Conservation (phyloP, 2,888 invertebrate genomes). For the Rhimphoctona megacephalus region DNA sequence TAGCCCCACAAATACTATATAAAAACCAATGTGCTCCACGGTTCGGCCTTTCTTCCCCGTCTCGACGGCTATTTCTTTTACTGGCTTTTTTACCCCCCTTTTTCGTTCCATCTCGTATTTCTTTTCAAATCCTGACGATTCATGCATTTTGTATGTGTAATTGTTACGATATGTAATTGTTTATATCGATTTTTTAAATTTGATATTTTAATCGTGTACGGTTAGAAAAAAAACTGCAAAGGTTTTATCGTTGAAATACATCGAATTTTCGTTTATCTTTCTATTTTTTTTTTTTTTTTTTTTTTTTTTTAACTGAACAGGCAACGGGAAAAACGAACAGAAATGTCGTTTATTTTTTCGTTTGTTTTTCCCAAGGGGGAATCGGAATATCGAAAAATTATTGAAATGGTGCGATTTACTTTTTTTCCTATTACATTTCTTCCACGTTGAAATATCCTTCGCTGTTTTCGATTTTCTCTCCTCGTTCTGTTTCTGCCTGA, state of each 20-base stretch:
- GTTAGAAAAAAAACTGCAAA: neutral
- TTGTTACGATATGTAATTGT: neutral
- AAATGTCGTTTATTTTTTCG: neutral
- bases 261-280: neutral
- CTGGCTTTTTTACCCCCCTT: constrained; percentile 17
- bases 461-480: constrained; percentile 47
- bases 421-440: constrained; percentile 27
- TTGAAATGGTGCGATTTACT: constrained; percentile 20
- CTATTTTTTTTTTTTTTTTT: neutral
- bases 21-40: constrained; percentile 25
- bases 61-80: constrained; percentile 5
- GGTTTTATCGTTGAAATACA: no score
- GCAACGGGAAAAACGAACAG: neutral
- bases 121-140: constrained; percentile 29
- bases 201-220: neutral
- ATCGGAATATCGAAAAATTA: neutral
- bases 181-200: neutral
- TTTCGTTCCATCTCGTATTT: constrained; percentile 28
- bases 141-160: neutral
- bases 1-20: constrained; percentile 6
- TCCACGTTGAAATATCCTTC: constrained; percentile 64
- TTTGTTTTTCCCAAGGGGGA: neutral
- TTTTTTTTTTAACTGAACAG: neutral
- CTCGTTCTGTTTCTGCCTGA: constrained; percentile 20
- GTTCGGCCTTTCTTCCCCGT: constrained; percentile 24